Evolutionary conservation across 2,113 vertebrate genomes (phyloP).

Genomic region (Laticauda laticaudata): DNA sequence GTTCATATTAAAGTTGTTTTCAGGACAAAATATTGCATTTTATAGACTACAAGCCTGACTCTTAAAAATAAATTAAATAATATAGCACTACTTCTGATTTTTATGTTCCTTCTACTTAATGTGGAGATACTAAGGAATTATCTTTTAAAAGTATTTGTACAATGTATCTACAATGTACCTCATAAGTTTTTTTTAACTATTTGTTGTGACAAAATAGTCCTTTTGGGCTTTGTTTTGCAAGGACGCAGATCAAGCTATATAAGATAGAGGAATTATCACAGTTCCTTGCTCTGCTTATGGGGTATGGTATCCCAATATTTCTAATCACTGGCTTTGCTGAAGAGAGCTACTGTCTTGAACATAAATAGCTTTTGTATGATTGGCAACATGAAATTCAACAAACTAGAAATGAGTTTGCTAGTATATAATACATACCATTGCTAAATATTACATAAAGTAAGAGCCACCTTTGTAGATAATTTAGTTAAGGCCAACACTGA

Average conservation of each 20-base stretch:
- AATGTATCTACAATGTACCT: background rate
- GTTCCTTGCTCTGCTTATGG: background rate
- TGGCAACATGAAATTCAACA: background rate
- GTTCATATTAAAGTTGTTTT: background rate
- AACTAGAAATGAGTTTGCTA: background rate
- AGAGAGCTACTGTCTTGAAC: background rate
- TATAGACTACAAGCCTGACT: background rate
- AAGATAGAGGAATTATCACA: background rate
- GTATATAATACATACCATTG: background rate
- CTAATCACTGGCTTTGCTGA: background rate
- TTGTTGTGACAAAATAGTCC: background rate
- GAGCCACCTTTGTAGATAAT: background rate
- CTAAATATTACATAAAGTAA: background rate
- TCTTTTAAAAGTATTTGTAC: background rate
- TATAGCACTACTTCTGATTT: background rate
- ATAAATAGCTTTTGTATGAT: background rate
- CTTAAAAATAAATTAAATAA: background rate
- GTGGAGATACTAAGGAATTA: background rate
- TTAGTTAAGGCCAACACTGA: background rate
- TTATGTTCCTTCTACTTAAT: background rate
- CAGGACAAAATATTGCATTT: background rate
- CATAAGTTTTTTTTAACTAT: background rate
- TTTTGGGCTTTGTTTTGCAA: background rate
- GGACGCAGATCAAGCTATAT: background rate
- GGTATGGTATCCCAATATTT: background rate